phyloP scores from a whole-genome alignment of 2,888 invertebrate genomes.

The Mimachlamys varia region DNA sequence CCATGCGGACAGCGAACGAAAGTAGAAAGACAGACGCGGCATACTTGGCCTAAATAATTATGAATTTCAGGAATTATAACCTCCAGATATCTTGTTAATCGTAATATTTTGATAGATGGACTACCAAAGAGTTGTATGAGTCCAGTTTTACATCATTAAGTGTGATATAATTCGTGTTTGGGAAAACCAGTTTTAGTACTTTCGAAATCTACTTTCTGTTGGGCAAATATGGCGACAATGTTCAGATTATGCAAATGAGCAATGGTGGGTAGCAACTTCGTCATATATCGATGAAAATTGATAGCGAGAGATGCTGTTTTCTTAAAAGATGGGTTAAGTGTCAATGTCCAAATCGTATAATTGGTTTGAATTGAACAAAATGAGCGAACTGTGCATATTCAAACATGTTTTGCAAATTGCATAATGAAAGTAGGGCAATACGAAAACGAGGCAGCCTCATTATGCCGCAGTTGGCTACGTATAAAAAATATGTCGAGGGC shows the following conservation, averaged over 20 bases:
- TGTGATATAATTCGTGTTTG: not conserved
- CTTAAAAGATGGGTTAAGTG: not conserved
- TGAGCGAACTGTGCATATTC: not conserved
- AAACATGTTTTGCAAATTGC: not conserved
- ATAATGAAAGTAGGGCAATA: slow-evolving; percentile 52
- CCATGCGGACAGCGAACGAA: slow-evolving; percentile 36
- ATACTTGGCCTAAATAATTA: not conserved
- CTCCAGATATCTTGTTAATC: not conserved
- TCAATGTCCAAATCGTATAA: not conserved
- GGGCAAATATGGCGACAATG: slow-evolving; percentile 50
- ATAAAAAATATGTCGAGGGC: not conserved
- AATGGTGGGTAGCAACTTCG: not conserved
- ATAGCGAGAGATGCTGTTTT: not conserved
- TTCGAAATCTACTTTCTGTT: slow-evolving; percentile 57
- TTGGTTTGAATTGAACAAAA: not conserved
- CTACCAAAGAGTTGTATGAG: not conserved
- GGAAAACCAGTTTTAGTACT: slow-evolving; percentile 44
- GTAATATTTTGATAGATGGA: not conserved
- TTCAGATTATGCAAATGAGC: slow-evolving; percentile 33
- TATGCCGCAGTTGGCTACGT: slow-evolving; percentile 29
- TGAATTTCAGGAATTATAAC: not conserved
- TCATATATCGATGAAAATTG: not conserved
- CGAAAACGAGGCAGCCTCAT: slow-evolving; percentile 47
- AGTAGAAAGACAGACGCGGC: slow-evolving; percentile 30
- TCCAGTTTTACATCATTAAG: not conserved